These are phyloP conservation scores for Drepanosiphum platanoidis DNA, from an alignment of 2,888 invertebrate species.

Conservation along the genomic window DNA sequence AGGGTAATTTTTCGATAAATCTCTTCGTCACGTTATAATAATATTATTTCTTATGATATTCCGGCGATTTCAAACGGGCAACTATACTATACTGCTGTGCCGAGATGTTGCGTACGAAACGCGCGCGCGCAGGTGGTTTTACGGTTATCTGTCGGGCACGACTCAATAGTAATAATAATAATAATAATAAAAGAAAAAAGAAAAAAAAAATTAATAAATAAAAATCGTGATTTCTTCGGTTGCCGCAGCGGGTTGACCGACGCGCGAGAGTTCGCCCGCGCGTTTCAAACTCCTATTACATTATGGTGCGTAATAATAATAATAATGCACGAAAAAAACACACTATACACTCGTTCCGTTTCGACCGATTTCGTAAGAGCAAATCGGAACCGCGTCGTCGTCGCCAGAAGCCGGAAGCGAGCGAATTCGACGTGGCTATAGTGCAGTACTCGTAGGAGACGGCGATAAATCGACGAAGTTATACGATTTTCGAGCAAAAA, in stretches of 20 bases:
- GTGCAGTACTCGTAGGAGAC: too few species aligned
- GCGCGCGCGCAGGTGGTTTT: conserved; percentile 28
- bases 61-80: conserved; percentile 10
- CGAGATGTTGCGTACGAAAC: conserved; percentile 5
- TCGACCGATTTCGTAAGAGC: not conserved
- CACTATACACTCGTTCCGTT: not conserved
- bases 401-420: too few species aligned
- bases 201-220: not conserved
- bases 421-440: too few species aligned
- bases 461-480: too few species aligned
- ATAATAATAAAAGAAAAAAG: too few species aligned
- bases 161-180: too few species aligned
- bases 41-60: conserved; percentile 6
- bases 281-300: not conserved
- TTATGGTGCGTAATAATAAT: too few species aligned
- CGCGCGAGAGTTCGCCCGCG: not conserved
- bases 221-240: conserved; percentile 43
- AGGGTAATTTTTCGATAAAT: conserved; percentile 1
- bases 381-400: not conserved
- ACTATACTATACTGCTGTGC: too few species aligned
- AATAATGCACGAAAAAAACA: not conserved
- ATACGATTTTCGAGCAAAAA: too few species aligned
- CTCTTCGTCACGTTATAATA: conserved; percentile 20
- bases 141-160: conserved; percentile 52
- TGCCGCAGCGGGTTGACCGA: not conserved